Evolutionary conservation across 2,113 vertebrate species (phyloP).

Genomic region (Ardeotis arabs): DNA sequence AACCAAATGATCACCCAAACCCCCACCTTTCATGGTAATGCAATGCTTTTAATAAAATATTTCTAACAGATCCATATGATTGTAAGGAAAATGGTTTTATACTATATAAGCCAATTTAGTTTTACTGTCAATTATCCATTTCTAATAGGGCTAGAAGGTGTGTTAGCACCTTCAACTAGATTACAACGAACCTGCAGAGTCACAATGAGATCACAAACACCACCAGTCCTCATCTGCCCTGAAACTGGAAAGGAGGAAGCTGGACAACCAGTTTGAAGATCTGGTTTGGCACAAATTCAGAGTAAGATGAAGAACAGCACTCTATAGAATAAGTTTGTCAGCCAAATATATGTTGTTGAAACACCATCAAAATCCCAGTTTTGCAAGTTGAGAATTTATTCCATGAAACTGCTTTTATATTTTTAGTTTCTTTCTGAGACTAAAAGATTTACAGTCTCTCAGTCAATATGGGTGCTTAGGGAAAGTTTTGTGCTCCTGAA

Average conservation of each 20-base stretch:
- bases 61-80: background rate
- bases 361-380: conserved; percentile 19
- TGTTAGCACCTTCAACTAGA: background rate
- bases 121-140: background rate
- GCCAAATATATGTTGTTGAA: conserved; percentile 4
- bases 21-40: background rate
- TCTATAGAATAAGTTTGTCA: background rate
- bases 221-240: background rate
- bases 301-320: background rate
- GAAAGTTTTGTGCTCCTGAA: background rate
- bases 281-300: background rate
- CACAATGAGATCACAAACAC: background rate
- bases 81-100: background rate
- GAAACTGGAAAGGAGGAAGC: background rate
- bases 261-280: background rate
- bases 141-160: background rate
- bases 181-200: background rate
- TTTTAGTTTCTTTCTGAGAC: conserved; percentile 53
- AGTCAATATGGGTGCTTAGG: background rate
- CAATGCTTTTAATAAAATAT: background rate
- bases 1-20: fast-evolving
- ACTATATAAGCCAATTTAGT: background rate
- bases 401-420: conserved; percentile 12
- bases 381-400: conserved; percentile 34
- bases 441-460: conserved; percentile 16